phyloP scores from a whole-genome alignment of 1,140 invertebrate species.

The Sinonovacula constricta region DNA sequence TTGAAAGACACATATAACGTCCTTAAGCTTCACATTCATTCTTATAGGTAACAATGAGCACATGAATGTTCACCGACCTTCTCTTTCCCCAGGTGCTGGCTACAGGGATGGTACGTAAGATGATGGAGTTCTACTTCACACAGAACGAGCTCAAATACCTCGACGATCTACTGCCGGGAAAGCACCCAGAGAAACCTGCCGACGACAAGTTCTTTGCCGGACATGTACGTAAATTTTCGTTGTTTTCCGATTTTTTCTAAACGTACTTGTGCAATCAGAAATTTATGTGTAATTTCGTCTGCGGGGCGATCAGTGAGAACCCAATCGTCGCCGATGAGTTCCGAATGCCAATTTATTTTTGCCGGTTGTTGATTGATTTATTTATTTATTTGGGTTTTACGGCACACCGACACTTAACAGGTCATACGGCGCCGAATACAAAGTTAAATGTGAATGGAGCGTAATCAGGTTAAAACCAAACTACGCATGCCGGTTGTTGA shows the following conservation, averaged over 20 bases:
- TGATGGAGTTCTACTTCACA: slow-evolving; percentile 93
- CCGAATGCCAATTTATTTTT: too few relatives aligned
- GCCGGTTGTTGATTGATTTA: neutral
- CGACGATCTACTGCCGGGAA: slow-evolving; percentile 95
- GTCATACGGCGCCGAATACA: too few relatives aligned
- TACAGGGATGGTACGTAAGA: slow-evolving; percentile 97
- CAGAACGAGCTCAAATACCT: slow-evolving; percentile 95
- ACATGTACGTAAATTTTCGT: slow-evolving; percentile 9
- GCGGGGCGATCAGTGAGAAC: neutral
- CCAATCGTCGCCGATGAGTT: neutral
- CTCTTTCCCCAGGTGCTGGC: slow-evolving; percentile 96
- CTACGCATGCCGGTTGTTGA: too few relatives aligned
- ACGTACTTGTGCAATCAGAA: neutral
- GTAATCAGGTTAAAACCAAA: too few relatives aligned
- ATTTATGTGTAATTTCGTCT: neutral
- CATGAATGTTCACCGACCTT: too few relatives aligned
- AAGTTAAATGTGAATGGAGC: too few relatives aligned
- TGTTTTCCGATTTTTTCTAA: too few relatives aligned
- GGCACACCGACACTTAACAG: too few relatives aligned
- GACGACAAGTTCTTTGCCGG: slow-evolving; percentile 49
- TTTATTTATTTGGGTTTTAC: neutral
- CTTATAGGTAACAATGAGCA: too few relatives aligned
- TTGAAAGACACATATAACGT: too few relatives aligned
- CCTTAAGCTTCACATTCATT: too few relatives aligned
- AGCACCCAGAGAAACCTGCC: slow-evolving; percentile 52